Base-by-base conservation (phyloP, 2,888 invertebrate genomes). In the Anodontia alba region DNA sequence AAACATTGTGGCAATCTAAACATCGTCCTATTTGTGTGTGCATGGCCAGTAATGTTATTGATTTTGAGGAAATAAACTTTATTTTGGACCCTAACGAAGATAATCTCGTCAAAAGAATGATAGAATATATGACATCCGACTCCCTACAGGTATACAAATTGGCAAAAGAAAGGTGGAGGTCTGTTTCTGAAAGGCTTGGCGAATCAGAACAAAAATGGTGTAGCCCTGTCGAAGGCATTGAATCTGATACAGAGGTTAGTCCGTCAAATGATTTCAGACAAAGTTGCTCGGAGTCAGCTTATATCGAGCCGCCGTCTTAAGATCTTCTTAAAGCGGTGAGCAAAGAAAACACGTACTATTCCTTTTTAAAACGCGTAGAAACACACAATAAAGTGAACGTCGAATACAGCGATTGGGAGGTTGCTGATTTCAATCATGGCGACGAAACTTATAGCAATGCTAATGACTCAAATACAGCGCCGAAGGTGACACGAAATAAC, bases 21-120 rank as follows among this genome's bases (percentile, higher is more conserved):
- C 82, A 79, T 31, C 23, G 43, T 5, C 82, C 78, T 10, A 70
- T 82, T 10, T 73, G 51, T 0, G 82, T 74, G 36, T 57, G 71
- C 36, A 23, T 82, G 1, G 76, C 69, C 26, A 49, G 38, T 38
- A 80, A 84, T 43, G 78, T 80, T 8, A 51, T 68, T 15, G 68
- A 51, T 23, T 75, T 42, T 51, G 33, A 66, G 3, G 42, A 73
- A 15, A 42, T 70, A 29, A 54, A 42, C n/a, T 78, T 70, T 73
- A 51, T 80, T 43, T 33, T 80, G 12, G 17, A 76, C 12, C 31
- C 36, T 15, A 29, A 76, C 43, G 46, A 69, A 8, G 72, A 80
- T 29, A 42, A 42, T 15, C 42, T 42, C 15, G 8, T 42, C 42
- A 7, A 42, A 15, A 15, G 62, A 62, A 73, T 73, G 73, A 62